A percentile compares a stretch with the other conserved stretches of the same genome.
Evolutionary conservation across 2,888 invertebrate species (phyloP).

Genomic region (Drosophila tripunctata): DNA sequence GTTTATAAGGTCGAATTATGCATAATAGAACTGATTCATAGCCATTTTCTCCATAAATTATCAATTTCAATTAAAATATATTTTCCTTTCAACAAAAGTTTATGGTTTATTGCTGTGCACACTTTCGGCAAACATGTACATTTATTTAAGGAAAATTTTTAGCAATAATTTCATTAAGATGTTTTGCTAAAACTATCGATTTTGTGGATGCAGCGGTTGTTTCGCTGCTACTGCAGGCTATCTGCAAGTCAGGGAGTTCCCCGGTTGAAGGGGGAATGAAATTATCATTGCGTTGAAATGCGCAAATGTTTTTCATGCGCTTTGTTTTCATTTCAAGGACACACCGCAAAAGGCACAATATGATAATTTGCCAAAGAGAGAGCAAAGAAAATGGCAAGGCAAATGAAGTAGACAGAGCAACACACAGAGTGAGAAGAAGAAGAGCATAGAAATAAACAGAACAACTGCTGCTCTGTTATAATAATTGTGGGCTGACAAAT

Average conservation of each 20-base stretch:
- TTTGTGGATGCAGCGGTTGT: no score
- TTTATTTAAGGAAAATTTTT: no score
- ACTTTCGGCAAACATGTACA: no score
- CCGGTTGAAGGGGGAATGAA: conserved; percentile 32
- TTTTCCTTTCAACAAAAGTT: no score
- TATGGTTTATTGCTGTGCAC: no score
- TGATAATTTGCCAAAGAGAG: conserved; percentile 64
- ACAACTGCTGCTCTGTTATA: conserved; percentile 51
- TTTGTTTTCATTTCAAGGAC: conserved; percentile 70
- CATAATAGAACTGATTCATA: no score
- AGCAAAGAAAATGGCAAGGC: conserved; percentile 9
- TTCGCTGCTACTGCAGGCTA: background rate
- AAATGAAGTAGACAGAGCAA: background rate
- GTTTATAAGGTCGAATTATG: no score
- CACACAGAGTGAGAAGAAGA: background rate
- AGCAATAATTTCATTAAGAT: no score
- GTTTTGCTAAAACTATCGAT: no score
- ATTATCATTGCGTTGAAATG: conserved; percentile 66
- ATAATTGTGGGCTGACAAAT: conserved; percentile 70
- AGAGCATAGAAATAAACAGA: conserved; percentile 11
- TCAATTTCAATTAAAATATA: no score
- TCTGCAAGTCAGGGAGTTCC: background rate
- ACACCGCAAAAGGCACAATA: conserved; percentile 68
- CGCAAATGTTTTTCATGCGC: conserved; percentile 63
- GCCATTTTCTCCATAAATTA: no score